These are phyloP conservation scores for Pundamilia nyererei DNA, from an alignment of 2,113 vertebrate genomes.

Conservation along the genomic window DNA sequence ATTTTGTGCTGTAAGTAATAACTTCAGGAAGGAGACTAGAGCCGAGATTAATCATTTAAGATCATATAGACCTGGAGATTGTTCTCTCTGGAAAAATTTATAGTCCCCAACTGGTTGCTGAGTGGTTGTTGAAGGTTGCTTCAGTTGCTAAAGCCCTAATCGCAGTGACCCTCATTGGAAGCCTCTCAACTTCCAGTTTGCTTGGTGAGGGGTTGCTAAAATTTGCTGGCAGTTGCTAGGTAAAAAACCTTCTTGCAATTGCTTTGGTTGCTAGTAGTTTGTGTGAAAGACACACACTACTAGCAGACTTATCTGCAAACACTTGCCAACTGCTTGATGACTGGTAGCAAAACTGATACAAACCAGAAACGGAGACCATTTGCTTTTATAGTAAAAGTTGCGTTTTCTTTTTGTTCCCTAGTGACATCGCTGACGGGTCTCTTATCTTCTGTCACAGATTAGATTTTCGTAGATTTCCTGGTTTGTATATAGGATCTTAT, in stretches of 20 bases:
- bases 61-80: not conserved
- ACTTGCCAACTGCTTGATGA: accelerated
- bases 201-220: not conserved
- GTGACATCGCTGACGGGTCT: not conserved
- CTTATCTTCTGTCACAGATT: not conserved
- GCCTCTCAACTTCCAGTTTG: not conserved
- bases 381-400: not conserved
- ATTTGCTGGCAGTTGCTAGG: not conserved
- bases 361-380: not conserved
- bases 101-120: not conserved
- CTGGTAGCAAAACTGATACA: not conserved
- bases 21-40: not conserved
- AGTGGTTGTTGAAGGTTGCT: not conserved
- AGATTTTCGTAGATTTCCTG: not conserved
- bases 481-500: not conserved
- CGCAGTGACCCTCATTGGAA: not conserved
- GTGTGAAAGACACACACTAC: not conserved
- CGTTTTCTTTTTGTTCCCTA: not conserved
- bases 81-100: not conserved
- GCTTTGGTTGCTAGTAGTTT: not conserved
- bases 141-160: not conserved
- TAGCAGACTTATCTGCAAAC: not conserved
- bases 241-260: not conserved
- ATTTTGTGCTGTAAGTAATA: not conserved
- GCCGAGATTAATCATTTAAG: not conserved